Percentiles rank a stretch among this genome's conserved stretches.
phyloP scores from a whole-genome alignment of 2,797 vertebrate species.

The Mustela erminea region DNA sequence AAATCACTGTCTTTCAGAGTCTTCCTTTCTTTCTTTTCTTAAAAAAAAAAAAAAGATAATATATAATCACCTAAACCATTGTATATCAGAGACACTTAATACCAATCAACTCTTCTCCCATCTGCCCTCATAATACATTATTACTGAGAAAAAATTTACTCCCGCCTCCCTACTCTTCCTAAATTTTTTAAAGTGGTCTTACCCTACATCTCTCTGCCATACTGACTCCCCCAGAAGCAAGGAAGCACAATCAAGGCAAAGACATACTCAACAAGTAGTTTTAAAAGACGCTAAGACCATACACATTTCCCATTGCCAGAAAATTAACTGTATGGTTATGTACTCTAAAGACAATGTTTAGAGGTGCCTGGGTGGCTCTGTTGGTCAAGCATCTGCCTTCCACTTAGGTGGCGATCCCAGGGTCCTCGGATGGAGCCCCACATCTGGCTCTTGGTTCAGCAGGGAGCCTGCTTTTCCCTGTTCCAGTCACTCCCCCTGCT shows the following conservation, averaged over 20 bases:
- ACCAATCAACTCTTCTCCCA: background rate
- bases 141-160: background rate
- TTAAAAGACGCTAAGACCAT: background rate
- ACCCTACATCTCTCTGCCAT: background rate
- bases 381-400: no score
- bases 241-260: background rate
- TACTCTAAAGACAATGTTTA: background rate
- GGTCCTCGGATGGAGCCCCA: no score
- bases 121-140: background rate
- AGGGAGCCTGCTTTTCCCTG: no score
- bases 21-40: constrained; percentile 22
- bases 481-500: no score
- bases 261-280: background rate
- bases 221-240: background rate
- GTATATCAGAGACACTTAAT: background rate
- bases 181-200: background rate
- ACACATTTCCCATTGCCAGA: background rate
- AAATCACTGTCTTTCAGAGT: constrained; percentile 44
- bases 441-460: no score
- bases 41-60: background rate
- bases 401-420: no score
- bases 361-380: no score
- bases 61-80: background rate
- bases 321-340: background rate
- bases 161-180: background rate